Conservation (phyloP, 2,888 invertebrate genomes). For the Metallyticus violacea region DNA sequence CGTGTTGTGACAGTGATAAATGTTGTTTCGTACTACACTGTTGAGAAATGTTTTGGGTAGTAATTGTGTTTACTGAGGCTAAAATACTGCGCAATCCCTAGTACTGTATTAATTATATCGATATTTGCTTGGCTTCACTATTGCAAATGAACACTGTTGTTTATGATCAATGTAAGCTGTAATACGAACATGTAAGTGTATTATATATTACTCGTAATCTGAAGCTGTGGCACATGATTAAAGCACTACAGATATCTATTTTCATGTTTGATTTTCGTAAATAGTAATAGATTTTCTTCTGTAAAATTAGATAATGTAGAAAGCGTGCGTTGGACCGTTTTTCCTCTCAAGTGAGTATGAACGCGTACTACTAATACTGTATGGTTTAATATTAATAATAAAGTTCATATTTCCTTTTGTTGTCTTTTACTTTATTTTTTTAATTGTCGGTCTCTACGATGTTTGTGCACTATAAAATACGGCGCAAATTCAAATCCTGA, state of each 20-base stretch:
- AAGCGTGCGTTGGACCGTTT: too few relatives aligned
- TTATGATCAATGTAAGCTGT: not conserved
- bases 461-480: too few relatives aligned
- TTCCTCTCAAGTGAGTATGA: too few relatives aligned
- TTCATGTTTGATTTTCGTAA: not conserved
- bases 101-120: not conserved
- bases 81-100: not conserved
- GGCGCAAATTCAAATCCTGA: too few relatives aligned
- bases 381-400: too few relatives aligned
- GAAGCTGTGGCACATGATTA: not conserved
- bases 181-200: not conserved
- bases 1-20: not conserved
- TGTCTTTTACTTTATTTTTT: too few relatives aligned
- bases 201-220: not conserved
- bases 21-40: not conserved
- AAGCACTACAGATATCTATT: not conserved
- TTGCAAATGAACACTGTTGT: not conserved
- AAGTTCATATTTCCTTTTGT: too few relatives aligned
- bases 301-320: too few relatives aligned
- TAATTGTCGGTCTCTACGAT: too few relatives aligned
- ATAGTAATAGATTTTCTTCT: too few relatives aligned
- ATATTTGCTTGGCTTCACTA: not conserved
- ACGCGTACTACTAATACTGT: too few relatives aligned
- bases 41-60: not conserved
- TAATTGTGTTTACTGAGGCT: not conserved